Percentiles rank a stretch among this genome's conserved stretches.
These are phyloP conservation scores for Sorex maritimensis DNA, from an alignment of 2,797 vertebrate species.

Conservation along the genomic window DNA sequence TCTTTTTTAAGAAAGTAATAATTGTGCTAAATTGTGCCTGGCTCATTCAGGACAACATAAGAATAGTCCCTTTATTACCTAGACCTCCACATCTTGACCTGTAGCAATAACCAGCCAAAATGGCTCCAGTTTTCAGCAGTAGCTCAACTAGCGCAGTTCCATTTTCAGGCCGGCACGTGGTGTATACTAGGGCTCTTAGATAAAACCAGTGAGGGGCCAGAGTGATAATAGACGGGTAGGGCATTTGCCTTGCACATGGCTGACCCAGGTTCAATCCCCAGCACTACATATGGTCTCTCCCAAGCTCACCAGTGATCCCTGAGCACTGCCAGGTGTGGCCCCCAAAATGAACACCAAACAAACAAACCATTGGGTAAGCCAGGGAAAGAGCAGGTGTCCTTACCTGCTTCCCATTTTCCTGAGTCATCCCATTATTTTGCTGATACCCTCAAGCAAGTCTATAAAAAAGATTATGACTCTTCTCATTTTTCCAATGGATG, in stretches of 20 bases:
- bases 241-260: too few species aligned
- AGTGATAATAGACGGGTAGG: too few species aligned
- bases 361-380: not conserved
- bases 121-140: accelerated
- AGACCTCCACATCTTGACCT: not conserved
- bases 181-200: not conserved
- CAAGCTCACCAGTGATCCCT: too few species aligned
- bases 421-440: not conserved
- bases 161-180: not conserved
- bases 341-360: too few species aligned
- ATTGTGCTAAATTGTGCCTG: not conserved
- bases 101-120: not conserved
- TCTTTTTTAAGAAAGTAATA: not conserved
- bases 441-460: not conserved
- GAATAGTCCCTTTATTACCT: not conserved
- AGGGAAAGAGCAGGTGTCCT: not conserved
- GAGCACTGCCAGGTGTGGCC: too few species aligned
- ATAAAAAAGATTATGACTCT: not conserved
- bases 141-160: not conserved
- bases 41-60: not conserved
- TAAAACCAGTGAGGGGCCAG: not conserved
- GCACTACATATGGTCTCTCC: too few species aligned
- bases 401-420: not conserved
- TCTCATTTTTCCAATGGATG: slow-evolving; percentile 33
- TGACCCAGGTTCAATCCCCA: too few species aligned